phyloP scores from a whole-genome alignment of 2,888 invertebrate species.

The Temnothorax unifasciatus region DNA sequence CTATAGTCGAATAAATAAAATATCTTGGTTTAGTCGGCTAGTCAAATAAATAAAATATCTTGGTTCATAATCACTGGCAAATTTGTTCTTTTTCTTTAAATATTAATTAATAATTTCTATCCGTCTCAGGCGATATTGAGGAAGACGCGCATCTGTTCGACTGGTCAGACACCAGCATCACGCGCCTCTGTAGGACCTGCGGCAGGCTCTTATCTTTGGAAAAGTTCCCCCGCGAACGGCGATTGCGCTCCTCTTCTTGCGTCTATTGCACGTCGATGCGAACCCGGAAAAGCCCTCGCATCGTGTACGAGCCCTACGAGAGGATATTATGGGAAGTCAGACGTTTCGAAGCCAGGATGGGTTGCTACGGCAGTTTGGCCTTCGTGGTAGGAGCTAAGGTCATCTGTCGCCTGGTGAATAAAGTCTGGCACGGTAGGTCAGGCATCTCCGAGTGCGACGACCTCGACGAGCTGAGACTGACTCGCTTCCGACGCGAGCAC shows the following conservation, averaged over 20 bases:
- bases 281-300: constrained; percentile 57
- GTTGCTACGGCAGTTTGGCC: constrained; percentile 90
- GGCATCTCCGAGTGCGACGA: constrained; percentile 93
- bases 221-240: constrained; percentile 58
- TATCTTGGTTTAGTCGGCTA: too few relatives aligned
- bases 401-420: constrained; percentile 93
- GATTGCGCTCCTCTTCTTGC: constrained; percentile 57
- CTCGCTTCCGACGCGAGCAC: constrained; percentile 92
- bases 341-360: constrained; percentile 87
- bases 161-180: constrained; percentile 16
- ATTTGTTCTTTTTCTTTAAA: neutral
- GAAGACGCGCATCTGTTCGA: constrained; percentile 9
- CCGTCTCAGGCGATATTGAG: constrained; percentile 16
- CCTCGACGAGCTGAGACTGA: constrained; percentile 91
- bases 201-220: constrained; percentile 60
- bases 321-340: constrained; percentile 89
- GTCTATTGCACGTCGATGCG: constrained; percentile 59
- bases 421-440: constrained; percentile 96
- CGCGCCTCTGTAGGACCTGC: constrained; percentile 61
- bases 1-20: too few relatives aligned
- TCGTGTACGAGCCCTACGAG: constrained; percentile 88
- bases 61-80: too few relatives aligned
- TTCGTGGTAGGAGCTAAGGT: constrained; percentile 93
- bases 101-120: neutral
- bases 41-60: too few relatives aligned